These are phyloP conservation scores for Seira musarum DNA, from an alignment of 2,888 invertebrate species.

Conservation along the genomic window DNA sequence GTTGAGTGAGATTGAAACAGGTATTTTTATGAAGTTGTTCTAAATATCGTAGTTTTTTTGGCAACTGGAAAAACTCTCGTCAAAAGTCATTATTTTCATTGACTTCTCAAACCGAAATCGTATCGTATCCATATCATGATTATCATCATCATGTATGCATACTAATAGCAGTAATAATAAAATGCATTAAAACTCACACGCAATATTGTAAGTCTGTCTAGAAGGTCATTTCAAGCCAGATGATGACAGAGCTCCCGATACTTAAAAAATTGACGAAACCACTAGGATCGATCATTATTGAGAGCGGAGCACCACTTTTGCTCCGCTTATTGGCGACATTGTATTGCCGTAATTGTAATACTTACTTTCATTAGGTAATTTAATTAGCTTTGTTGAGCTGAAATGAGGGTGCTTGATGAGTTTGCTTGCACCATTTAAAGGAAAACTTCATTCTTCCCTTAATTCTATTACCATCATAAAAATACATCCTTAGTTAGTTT, in stretches of 20 bases:
- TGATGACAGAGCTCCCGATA: not conserved
- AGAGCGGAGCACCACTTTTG: not conserved
- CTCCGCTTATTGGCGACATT: slow-evolving; percentile 34
- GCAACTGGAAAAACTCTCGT: slow-evolving; percentile 11
- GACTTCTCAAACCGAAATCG: slow-evolving; percentile 12
- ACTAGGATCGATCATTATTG: not conserved
- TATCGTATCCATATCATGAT: slow-evolving; percentile 1
- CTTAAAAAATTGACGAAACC: not conserved
- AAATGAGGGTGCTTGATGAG: slow-evolving; percentile 39
- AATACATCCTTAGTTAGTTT: not conserved
- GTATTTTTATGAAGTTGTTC: slow-evolving; percentile 48
- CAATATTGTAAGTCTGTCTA: slow-evolving; percentile 43
- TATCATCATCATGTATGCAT: slow-evolving; percentile 16
- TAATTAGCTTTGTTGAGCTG: slow-evolving; percentile 50
- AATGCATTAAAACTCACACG: slow-evolving; percentile 32
- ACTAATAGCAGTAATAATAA: slow-evolving; percentile 19
- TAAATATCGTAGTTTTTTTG: slow-evolving; percentile 36
- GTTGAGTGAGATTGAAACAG: slow-evolving; percentile 31
- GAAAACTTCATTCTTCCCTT: not conserved
- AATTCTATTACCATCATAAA: slow-evolving; percentile 2
- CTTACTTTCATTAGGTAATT: slow-evolving; percentile 48
- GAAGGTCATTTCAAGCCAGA: slow-evolving; percentile 20
- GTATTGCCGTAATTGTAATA: slow-evolving; percentile 35
- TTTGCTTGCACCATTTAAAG: slow-evolving; percentile 8
- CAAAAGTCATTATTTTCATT: slow-evolving; percentile 14